Base-by-base conservation (phyloP, 2,797 vertebrate species). In the Orestias chungarensis region DNA sequence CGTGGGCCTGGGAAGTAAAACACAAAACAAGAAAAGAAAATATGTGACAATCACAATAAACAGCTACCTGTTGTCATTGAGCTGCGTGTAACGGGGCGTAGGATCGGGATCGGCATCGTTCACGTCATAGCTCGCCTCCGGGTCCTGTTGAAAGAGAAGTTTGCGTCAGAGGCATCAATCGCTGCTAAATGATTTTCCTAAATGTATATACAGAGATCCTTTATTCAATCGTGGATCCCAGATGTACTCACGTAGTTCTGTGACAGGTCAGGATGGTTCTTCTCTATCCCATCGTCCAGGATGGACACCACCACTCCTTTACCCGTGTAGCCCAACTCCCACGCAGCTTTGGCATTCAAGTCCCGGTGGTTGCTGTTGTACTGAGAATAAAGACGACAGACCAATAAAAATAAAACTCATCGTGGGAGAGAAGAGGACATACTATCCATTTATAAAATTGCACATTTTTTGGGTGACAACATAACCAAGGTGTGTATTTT, bases 281-380 rank as follows among this genome's bases (percentile, higher is more conserved):
- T 99, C 92, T 99, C 98, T 3, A 99, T 99, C 67, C 98, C 98
- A 0, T 99, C 98, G 31, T 99, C 98, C 91, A 99, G 90, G 89
- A 99, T 99, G 83, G 98, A 98, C 79, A 99, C 96, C 54, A 99
- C 98, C 0, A 99, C 96, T 25, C 97, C 97, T 65, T 91, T 95
- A 52, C 98, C 98, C 0, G 98, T 99, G 92, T 93, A 97, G 81
- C 98, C 98, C 91, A 96, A 94, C 54, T 95, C 93, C 98, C 98
- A 99, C 33, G 97, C 98, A 82, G 94, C 95, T 85, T 93, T 95
- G 83, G 97, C 97, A 0, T 99, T 99, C 91, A 99, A 91, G 93
- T 99, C 97, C 72, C 94, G 94, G 82, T 94, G 96, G 89, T 95
- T 95, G 27, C 67, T 35, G 66, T 97, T 98, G 87, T 95, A 94